These are phyloP conservation scores for Phalloptychus januarius DNA, from an alignment of 2,797 vertebrate species.

Conservation along the genomic window DNA sequence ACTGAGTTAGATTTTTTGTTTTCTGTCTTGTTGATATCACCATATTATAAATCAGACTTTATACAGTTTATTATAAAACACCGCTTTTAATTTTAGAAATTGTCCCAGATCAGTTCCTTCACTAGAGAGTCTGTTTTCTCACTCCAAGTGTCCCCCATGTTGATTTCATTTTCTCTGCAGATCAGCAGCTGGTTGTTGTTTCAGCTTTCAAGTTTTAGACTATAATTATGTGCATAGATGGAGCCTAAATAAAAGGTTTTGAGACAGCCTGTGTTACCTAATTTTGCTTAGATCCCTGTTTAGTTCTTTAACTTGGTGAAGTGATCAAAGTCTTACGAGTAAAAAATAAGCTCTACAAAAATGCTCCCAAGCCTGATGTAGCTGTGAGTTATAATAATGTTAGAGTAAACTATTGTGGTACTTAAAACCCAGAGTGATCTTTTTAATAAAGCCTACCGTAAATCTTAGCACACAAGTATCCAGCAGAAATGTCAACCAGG, in stretches of 20 bases:
- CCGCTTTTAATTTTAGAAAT: conserved; percentile 67
- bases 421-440: conserved; percentile 16
- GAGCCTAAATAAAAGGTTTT: conserved; percentile 20
- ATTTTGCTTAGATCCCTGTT: not conserved
- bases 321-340: not conserved
- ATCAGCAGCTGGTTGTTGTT: conserved; percentile 42
- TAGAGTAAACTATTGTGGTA: not conserved
- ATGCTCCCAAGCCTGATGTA: not conserved
- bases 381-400: not conserved
- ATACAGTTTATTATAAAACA: not conserved
- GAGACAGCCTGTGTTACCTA: conserved; percentile 2
- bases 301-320: not conserved
- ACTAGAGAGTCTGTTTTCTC: conserved; percentile 55
- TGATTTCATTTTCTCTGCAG: conserved; percentile 13
- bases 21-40: not conserved
- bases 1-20: not conserved
- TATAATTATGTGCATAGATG: conserved; percentile 21
- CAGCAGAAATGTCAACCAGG: not conserved
- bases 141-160: conserved; percentile 43
- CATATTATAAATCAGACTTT: not conserved
- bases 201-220: conserved; percentile 39
- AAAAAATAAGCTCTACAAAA: not conserved
- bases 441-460: conserved; percentile 10
- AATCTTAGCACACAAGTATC: conserved; percentile 1
- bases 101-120: conserved; percentile 58